Evolutionary conservation across 2,113 vertebrate species (phyloP), one percentile per base, ranked within the genome.

Genomic region (Mormyrus lacerda): DNA sequence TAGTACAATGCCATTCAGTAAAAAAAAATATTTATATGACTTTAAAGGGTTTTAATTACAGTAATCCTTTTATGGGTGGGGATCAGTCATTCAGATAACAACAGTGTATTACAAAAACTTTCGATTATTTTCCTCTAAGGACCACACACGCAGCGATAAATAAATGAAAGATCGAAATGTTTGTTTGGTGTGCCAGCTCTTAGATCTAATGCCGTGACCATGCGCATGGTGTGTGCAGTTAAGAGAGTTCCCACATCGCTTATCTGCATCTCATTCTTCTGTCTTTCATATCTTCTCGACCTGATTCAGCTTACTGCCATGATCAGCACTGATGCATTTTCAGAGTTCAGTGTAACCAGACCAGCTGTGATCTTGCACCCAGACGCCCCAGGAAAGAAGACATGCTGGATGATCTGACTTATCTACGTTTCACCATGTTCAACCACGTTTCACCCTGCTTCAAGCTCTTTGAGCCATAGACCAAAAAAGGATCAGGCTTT

Each of bases 21-120:
- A 0, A 87, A 87, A 85, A 84, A 87, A 87, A 87, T 39, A 87
- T 87, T 87, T 87, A 9, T 48, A 4, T 85, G 44, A 48, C 83
- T 85, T 85, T 48, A 85, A 47, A 27, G 47, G 83, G 21, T 27
- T 48, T 50, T 50, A 85, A 85, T 85, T 48, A n/a, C 24, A 17
- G 44, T 47, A 85, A 45, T 47, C 47, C 3, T 85, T 85, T 27
- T n/a, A 87, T 35, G 27, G n/a, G 50, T 55, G 83, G 83, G 27
- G 44, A 53, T 53, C 24, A 85, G 45, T 55, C 39, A 87, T 35
- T 87, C 85, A 87, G 47, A 87, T 53, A 51, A 87, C 31, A 39
- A 50, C 48, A 15, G 85, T 27, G 53, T 51, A 35, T 35, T n/a
- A 55, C n/a, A 87, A 50, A 85, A 47, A 50, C 47, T 50, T 85